Evolutionary conservation across 2,888 invertebrate species (phyloP), one percentile per base, ranked within the genome.

Genomic region (Ellobium chinense): DNA sequence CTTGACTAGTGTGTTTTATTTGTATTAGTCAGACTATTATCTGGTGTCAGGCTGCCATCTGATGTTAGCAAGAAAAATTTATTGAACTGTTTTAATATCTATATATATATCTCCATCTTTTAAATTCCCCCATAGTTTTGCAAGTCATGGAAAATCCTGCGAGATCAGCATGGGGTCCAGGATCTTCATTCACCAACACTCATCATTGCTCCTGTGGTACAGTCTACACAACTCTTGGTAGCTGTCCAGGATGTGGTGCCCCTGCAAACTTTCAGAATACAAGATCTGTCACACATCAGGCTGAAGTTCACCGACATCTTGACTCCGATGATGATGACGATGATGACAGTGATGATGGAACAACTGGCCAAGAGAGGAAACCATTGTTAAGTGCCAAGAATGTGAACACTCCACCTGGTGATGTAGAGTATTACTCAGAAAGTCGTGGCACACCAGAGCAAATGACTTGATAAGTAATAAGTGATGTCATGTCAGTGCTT

Each of bases 131-230:
- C 21, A 5, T 24, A 60, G 74, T 62, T n/a, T 31, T 75, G 62
- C 39, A 75, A 65, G 75, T 75, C 34, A 1, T 75, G 65, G 54
- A 75, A 63, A 65, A 63, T 65, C 75, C 75, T 54, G 75, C 46
- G 1, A 27, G 65, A 27, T 29, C 65, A 29, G 54, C 21, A 18
- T 29, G 14, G 31, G 46, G 7, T 46, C 31, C 24, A 5, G 37
- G 34, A 54, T 46, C 21, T 12, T 60, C 62, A 62, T n/a, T 36
- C 3, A 34, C 34, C 9, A 21, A 73, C 37, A 74, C 39, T n/a
- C 31, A 46, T 27, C 75, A 54, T 63, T 75, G 75, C 24, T 65
- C 65, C 5, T 75, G 75, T 75, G 75, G 75, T 12, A 7, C 34
- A 12, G n/a, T 75, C 31, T 65, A 65, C 24, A 46, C 24, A 9